Base-by-base conservation (phyloP, 2,113 vertebrate species). In the Isurus oxyrinchus region DNA sequence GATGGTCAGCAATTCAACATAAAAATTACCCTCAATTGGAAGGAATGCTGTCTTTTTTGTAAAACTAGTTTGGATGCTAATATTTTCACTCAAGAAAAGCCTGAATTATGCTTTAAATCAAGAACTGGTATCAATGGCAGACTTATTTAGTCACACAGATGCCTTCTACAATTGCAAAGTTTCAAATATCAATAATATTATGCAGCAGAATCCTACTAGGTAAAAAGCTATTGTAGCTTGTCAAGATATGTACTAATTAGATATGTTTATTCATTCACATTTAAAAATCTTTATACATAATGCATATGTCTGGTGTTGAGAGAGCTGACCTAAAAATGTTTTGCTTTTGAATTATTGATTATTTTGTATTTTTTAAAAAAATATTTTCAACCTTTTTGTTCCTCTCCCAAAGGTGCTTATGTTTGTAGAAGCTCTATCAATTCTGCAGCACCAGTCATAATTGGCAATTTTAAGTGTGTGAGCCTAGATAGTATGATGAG, bases 181-280 rank as follows among this genome's bases (percentile, higher is more conserved):
- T 94, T 21, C 35, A 61, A 94, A 40, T 40, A 63, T 63, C 35
- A 66, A 23, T 94, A 94, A 94, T 21, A 93, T 93, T 93, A 94
- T 63, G 59, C 16, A 63, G 31, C n/a, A 40, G 57, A 63, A 63
- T 66, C 16, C 35, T 94, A 63, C n/a, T 63, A 94, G 61, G 61
- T 40, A 35, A 63, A 40, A 35, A 66, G 40, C 61, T 94, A 94
- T 10, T 40, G 6, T 63, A 94, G 35, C n/a, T 94, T 94, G 59
- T 23, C 35, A 63, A 94, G 90, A 7, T 40, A 40, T 94, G 19
- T 94, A 63, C 59, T 61, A n/a, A 40, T 94, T 63, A 40, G 59
- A 94, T 66, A 21, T 61, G 90, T 21, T 94, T 94, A 94, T 94
- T 94, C 35, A 94, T 94, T 94, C 59, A 19, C 59, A 94, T 63